Evolutionary conservation across 1,140 invertebrate genomes (phyloP).

Genomic region (Philopotamus ludificatus): DNA sequence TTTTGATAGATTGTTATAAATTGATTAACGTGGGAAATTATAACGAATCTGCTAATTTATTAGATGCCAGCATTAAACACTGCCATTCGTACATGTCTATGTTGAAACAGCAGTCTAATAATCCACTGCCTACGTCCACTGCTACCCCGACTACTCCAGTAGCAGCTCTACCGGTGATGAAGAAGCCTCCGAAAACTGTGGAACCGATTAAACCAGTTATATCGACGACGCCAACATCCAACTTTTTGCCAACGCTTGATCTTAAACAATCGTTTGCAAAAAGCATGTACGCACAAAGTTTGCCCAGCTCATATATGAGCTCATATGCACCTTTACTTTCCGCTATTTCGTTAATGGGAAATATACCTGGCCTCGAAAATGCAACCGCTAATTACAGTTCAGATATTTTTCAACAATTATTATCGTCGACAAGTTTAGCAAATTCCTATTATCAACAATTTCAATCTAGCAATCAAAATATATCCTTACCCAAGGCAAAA

Average conservation of each 20-base stretch:
- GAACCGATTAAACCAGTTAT: constrained; percentile 21
- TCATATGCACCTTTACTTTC: constrained; percentile 34
- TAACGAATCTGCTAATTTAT: constrained; percentile 49
- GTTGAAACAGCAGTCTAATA: constrained; percentile 46
- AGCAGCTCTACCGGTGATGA: background rate
- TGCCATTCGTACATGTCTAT: constrained; percentile 46
- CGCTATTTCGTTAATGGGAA: constrained; percentile 35
- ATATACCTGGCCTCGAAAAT: constrained; percentile 17
- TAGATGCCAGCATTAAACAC: constrained; percentile 52
- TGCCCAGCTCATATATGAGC: constrained; percentile 27
- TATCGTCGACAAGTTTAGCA: constrained; percentile 24
- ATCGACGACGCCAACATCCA: constrained; percentile 19
- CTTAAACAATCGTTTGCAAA: constrained; percentile 27
- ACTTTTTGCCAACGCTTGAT: constrained; percentile 30
- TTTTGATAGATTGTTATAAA: constrained; percentile 64
- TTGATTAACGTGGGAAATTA: constrained; percentile 45
- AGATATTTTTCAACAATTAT: constrained; percentile 34
- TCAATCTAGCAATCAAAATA: constrained; percentile 25
- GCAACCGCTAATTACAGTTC: constrained; percentile 17
- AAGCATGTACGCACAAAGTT: constrained; percentile 18
- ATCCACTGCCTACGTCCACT: background rate
- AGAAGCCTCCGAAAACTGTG: background rate
- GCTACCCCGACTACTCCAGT: constrained; percentile 14
- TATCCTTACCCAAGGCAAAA: constrained; percentile 1
- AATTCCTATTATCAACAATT: constrained; percentile 22